These are phyloP conservation scores for Erythrocercus mccallii DNA, from an alignment of 2,113 vertebrate genomes.

Conservation along the genomic window DNA sequence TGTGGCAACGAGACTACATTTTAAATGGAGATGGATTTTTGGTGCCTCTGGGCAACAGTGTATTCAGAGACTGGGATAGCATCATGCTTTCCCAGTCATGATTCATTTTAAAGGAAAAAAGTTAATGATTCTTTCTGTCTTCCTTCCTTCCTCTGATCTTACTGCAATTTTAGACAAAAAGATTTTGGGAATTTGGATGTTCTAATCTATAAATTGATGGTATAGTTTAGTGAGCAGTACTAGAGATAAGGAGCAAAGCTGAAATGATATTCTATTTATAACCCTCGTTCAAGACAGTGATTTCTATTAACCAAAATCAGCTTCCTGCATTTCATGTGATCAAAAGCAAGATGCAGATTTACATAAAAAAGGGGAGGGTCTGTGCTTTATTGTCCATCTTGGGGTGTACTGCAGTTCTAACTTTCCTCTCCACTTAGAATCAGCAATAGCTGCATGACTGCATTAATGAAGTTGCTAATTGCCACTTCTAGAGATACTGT, in stretches of 20 bases:
- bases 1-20: neutral
- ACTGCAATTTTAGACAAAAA: neutral
- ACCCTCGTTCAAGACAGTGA: conserved; percentile 10
- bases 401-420: neutral
- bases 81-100: neutral
- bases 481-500: neutral
- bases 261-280: neutral
- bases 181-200: neutral
- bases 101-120: neutral
- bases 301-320: conserved; percentile 34
- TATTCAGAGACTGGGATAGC: neutral
- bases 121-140: neutral
- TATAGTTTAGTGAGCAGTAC: neutral
- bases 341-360: conserved; percentile 45
- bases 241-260: neutral
- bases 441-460: neutral
- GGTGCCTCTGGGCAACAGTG: neutral
- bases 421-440: neutral
- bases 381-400: neutral
- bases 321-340: neutral
- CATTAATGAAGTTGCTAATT: neutral
- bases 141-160: neutral
- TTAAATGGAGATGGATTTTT: neutral
- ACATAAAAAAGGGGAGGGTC: neutral
- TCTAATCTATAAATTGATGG: neutral